Evolutionary conservation across 2,888 invertebrate species (phyloP).

Genomic region (Sarcophaga variegata): DNA sequence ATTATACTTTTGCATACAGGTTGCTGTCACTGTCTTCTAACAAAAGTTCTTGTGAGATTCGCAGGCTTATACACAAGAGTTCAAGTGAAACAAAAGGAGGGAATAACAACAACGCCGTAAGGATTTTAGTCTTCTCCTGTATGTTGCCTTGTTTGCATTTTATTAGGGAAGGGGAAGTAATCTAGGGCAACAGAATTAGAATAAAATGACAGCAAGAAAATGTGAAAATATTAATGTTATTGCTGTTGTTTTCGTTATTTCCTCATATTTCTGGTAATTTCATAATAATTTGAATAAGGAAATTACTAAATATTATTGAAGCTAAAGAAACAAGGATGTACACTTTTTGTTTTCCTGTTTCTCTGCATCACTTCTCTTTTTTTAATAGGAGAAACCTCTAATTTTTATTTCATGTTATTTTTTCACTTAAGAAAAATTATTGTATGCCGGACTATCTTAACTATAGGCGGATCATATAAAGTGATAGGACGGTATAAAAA

Average conservation of each 20-base stretch:
- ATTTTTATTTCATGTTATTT: background rate
- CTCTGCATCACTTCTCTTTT: background rate
- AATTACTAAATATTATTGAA: conserved; percentile 56
- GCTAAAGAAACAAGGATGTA: conserved; percentile 16
- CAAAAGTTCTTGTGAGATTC: background rate
- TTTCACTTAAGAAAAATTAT: too few species aligned
- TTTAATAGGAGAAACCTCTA: conserved; percentile 8
- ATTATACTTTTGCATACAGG: too few species aligned
- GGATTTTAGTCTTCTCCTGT: conserved; percentile 51
- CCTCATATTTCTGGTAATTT: conserved; percentile 48
- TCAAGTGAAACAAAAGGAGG: conserved; percentile 11
- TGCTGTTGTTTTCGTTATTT: conserved; percentile 3
- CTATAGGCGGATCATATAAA: too few species aligned
- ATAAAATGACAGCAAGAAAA: conserved; percentile 10
- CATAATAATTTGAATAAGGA: conserved; percentile 65
- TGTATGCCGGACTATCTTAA: too few species aligned
- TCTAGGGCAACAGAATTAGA: background rate
- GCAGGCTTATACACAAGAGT: background rate
- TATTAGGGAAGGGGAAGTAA: background rate
- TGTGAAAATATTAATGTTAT: conserved; percentile 35
- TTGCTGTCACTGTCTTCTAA: background rate
- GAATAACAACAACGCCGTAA: conserved; percentile 34
- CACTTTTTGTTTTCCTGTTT: conserved; percentile 2
- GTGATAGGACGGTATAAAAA: too few species aligned
- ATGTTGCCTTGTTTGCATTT: background rate